Evolutionary conservation across 2,113 vertebrate species (phyloP).

Genomic region (Choloepus hoffmanni): DNA sequence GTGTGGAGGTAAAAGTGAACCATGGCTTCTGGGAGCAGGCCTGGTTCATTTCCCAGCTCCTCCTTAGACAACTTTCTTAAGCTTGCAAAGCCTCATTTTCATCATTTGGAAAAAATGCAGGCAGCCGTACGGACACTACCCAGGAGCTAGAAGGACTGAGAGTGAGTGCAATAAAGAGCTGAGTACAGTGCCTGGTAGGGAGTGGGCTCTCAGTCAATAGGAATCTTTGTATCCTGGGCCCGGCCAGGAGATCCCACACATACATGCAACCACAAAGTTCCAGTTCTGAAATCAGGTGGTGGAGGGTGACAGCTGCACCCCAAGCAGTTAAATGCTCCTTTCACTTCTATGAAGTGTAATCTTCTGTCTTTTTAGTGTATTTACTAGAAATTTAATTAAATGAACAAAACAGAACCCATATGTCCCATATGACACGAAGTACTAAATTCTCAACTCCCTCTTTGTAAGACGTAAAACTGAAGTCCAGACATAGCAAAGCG

Average conservation of each 20-base stretch:
- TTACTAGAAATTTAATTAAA: background rate
- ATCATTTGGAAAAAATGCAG: background rate
- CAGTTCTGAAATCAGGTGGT: background rate
- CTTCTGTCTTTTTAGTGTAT: background rate
- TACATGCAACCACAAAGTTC: background rate
- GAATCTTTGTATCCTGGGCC: background rate
- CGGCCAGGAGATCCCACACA: background rate
- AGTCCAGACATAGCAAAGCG: background rate
- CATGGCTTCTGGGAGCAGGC: background rate
- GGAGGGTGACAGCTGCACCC: fast-evolving
- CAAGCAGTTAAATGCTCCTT: background rate
- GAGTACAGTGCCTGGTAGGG: background rate
- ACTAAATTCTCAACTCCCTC: background rate
- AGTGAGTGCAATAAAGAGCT: background rate
- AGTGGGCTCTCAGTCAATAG: background rate
- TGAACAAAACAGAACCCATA: background rate
- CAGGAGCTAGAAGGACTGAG: background rate
- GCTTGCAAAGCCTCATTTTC: background rate
- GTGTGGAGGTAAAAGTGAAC: background rate
- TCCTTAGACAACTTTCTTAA: too few species aligned
- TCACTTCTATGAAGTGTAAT: background rate
- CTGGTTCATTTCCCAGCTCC: background rate
- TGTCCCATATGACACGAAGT: background rate
- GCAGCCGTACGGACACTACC: background rate
- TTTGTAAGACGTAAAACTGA: background rate